Evolutionary conservation across 1,140 invertebrate genomes (phyloP), one percentile per base, ranked within the genome.

Genomic region (Notospermus geniculatus): DNA sequence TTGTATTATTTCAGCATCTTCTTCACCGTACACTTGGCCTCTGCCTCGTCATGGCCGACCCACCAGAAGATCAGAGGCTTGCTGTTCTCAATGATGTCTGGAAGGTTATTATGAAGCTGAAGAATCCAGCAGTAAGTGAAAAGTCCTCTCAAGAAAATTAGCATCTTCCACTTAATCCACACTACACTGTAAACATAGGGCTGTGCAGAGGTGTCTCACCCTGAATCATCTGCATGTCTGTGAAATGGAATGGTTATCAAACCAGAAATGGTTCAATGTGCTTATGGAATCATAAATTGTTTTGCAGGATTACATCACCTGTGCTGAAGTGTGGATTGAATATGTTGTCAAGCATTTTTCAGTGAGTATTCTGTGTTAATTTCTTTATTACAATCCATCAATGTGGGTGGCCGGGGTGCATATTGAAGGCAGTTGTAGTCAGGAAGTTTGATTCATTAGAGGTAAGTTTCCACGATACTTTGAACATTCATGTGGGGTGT

Each of bases 301-400:
- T 57, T 45, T 62, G 27, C 57, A 80, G 77, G 78, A 80, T 58
- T 83, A 83, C 57, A 79, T 83, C 39, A 68, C 65, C 2, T 81
- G 93, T 77, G 86, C 91, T 61, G 91, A 94, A 78, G 87, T 91
- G 23, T 98, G 95, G 95, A 86, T 93, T 46, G 88, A 93, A 68
- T 96, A 91, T 80, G 87, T 90, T 25, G 88, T 89, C 9, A 88
- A 89, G 67, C 86, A 95, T 84, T 93, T 94, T 81, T 87, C 90
- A 61, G 91, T 95, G 84, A 87, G 84, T 80, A 64, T 60, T 13
- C 46, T 7, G 19, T n/a, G n/a, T n/a, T n/a, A n/a, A n/a, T n/a
- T n/a, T n/a, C n/a, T n/a, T n/a, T n/a, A n/a, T n/a, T n/a, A n/a
- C n/a, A n/a, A n/a, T n/a, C n/a, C n/a, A n/a, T n/a, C n/a, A n/a